Percentiles rank a stretch among this genome's conserved stretches.
phyloP scores from a whole-genome alignment of 2,113 vertebrate genomes.

The Helogale parvula region DNA sequence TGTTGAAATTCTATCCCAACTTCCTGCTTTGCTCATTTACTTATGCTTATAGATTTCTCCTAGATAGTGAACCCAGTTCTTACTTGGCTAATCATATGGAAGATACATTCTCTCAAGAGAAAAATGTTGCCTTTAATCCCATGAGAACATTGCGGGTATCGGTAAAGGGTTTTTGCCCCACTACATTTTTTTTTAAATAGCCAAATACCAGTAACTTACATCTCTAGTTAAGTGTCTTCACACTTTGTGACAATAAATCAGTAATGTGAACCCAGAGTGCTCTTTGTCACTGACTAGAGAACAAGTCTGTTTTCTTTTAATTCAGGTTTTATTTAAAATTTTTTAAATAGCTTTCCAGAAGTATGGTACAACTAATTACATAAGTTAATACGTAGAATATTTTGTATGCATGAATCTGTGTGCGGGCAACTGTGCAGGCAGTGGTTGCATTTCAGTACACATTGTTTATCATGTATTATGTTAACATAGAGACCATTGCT shows the following conservation, averaged over 20 bases:
- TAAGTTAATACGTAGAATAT: neutral
- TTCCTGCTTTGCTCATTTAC: neutral
- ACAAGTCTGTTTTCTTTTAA: conserved; percentile 31
- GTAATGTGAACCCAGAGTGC: neutral
- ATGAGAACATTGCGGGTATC: neutral
- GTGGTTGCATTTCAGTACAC: neutral
- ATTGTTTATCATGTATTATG: neutral
- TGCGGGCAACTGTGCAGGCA: neutral
- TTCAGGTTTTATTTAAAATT: conserved; percentile 9
- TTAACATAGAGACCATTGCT: neutral
- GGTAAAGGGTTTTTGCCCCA: neutral
- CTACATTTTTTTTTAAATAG: neutral
- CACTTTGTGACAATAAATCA: neutral
- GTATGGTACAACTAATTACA: neutral
- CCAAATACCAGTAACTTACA: neutral
- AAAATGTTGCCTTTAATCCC: neutral
- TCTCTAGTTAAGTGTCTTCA: neutral
- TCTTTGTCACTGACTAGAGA: neutral
- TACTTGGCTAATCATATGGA: neutral
- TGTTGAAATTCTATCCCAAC: conserved; percentile 22
- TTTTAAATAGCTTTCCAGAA: conserved; percentile 11
- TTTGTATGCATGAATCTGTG: neutral
- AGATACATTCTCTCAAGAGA: neutral
- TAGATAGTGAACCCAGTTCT: neutral
- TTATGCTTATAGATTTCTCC: neutral